Percentiles rank a stretch among this genome's conserved stretches.
Conservation (phyloP, 2,888 invertebrate genomes). For the Euclidia mi region DNA sequence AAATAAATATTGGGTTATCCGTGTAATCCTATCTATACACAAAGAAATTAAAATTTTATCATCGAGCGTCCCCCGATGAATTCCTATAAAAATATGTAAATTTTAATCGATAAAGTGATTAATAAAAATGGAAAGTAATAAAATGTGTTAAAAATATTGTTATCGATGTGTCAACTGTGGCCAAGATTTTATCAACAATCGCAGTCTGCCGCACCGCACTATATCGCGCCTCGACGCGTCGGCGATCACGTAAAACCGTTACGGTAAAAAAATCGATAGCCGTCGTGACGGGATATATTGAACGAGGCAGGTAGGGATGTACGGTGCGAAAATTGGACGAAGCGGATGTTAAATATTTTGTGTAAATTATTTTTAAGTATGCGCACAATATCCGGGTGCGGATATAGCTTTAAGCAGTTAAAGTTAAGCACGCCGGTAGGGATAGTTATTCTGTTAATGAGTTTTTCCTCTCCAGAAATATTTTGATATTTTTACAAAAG, state of each 20-base stretch:
- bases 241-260: slow-evolving; percentile 46
- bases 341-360: background rate
- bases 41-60: slow-evolving; percentile 45
- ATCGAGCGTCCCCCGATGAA: slow-evolving; percentile 13
- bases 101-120: slow-evolving; percentile 51
- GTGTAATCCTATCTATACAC: slow-evolving; percentile 27
- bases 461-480: background rate
- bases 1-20: slow-evolving; percentile 15
- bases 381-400: background rate
- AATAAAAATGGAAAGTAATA: slow-evolving; percentile 46
- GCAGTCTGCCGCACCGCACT: slow-evolving; percentile 6
- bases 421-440: background rate
- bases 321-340: slow-evolving; percentile 9
- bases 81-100: slow-evolving; percentile 42
- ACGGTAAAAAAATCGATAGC: slow-evolving; percentile 46
- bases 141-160: slow-evolving; percentile 46
- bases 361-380: slow-evolving; percentile 2
- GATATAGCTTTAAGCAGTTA: background rate
- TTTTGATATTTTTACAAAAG: slow-evolving; percentile 1
- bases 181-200: slow-evolving; percentile 48
- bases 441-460: slow-evolving; percentile 2
- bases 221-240: slow-evolving; percentile 1
- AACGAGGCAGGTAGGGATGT: slow-evolving; percentile 26
- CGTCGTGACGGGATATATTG: slow-evolving; percentile 18
- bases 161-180: slow-evolving; percentile 42